These are phyloP conservation scores for Fistularia tabacaria DNA, from an alignment of 2,797 vertebrate genomes.

Conservation along the genomic window DNA sequence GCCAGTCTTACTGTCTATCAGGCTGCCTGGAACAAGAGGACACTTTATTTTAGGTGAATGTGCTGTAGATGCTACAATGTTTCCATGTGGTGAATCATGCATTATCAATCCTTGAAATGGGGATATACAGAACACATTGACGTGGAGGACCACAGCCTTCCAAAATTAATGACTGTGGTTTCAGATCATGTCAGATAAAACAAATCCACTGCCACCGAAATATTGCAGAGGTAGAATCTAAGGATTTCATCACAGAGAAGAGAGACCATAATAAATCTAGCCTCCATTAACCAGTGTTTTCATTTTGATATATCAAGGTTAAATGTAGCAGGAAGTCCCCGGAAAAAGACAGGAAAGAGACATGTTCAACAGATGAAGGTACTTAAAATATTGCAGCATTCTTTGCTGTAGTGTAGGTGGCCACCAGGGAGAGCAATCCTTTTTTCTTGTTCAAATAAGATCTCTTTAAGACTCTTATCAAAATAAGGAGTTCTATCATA, in stretches of 20 bases:
- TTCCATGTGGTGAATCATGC: constrained; percentile 46
- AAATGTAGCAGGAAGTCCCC: constrained; percentile 23
- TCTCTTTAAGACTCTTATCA: constrained; percentile 30
- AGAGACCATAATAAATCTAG: constrained; percentile 19
- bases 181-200: constrained; percentile 47
- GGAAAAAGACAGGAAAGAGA: not conserved
- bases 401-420: constrained; percentile 6
- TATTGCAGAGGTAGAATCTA: constrained; percentile 25
- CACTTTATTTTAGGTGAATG: constrained; percentile 56
- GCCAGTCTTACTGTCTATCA: constrained; percentile 74
- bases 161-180: constrained; percentile 49
- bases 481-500: constrained; percentile 27
- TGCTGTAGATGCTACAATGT: constrained; percentile 40
- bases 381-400: constrained; percentile 8
- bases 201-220: constrained; percentile 29
- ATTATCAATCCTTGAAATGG: constrained; percentile 65
- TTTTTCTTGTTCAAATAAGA: constrained; percentile 19
- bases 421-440: constrained; percentile 13
- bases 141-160: constrained; percentile 1
- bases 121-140: constrained; percentile 29
- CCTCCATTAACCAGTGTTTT: constrained; percentile 28
- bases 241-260: constrained; percentile 22
- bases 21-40: constrained; percentile 48
- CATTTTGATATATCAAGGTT: constrained; percentile 42
- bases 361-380: constrained; percentile 17